Conservation (phyloP, 1,140 invertebrate genomes). For the Trichoplusia ni region DNA sequence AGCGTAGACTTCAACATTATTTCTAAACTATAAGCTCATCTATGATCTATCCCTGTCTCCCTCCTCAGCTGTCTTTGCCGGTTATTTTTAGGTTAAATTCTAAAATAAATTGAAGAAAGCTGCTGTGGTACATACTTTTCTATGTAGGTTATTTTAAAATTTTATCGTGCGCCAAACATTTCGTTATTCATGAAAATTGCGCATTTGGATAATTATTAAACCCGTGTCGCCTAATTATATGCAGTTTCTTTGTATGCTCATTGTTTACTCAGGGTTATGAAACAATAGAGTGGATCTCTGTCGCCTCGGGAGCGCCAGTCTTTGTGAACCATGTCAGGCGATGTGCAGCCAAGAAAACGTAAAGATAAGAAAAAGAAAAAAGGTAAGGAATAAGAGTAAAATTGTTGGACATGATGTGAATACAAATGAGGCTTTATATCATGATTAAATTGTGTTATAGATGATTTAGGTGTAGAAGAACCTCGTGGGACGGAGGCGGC, state of each 20-base stretch:
- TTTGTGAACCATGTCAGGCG: constrained; percentile 85
- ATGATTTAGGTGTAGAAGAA: constrained; percentile 70
- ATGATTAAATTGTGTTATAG: constrained; percentile 44
- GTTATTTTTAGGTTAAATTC: constrained; percentile 81
- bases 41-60: constrained; percentile 43
- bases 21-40: neutral
- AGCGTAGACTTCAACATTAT: neutral
- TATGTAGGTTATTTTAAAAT: constrained; percentile 80
- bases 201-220: constrained; percentile 61
- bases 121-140: constrained; percentile 60
- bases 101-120: constrained; percentile 79
- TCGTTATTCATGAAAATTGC: constrained; percentile 68
- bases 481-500: constrained; percentile 67
- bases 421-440: constrained; percentile 14
- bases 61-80: constrained; percentile 77
- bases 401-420: neutral
- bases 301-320: constrained; percentile 68
- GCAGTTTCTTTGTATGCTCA: constrained; percentile 59
- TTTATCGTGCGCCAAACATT: constrained; percentile 64
- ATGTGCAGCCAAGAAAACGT: constrained; percentile 87
- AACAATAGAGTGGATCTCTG: constrained; percentile 68
- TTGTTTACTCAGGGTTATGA: constrained; percentile 78
- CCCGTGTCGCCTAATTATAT: constrained; percentile 40
- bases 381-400: constrained; percentile 79
- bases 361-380: constrained; percentile 88